Evolutionary conservation across 1,140 invertebrate genomes (phyloP), one percentile per base, ranked within the genome.

Genomic region (Zelostemma sp.): DNA sequence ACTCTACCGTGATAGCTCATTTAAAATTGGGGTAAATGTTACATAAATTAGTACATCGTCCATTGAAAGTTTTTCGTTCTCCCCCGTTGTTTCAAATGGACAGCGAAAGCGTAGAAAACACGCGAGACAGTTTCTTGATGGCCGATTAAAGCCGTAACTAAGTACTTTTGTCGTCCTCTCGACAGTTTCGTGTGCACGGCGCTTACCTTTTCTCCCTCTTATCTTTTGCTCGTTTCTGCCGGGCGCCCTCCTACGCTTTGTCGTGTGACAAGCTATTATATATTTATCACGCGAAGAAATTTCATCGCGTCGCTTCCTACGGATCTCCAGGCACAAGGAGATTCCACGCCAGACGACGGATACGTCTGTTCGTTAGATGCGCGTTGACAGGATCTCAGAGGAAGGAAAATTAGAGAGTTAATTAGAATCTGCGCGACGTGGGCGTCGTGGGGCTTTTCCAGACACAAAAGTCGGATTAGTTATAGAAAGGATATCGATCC

Each of bases 281-380:
- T 79, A 80, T 83, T 82, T 80, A 83, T 80, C 78, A 74, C 77
- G 73, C 70, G 61, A 77, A 80, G 66, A 71, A 72, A 74, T 70
- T 71, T 65, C 64, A 68, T 64, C 56, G 65, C 61, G 56, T 53
- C 56, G 51, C 50, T 55, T 45, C 69, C 64, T 64, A 50, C 45
- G 64, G 60, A 75, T 77, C 80, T 78, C 68, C 69, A 70, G 64
- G 45, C 64, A 41, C 64, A 56, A 69, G 69, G 69, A 64, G 55
- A 72, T 72, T 43, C 41, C 69, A 61, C 57, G 64, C 64, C 69
- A 72, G 69, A 72, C 69, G 69, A 68, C 69, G 69, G 60, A 68
- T 68, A 72, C 51, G 66, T 73, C 62, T 53, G 53, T 21, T 73
- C 43, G 71, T 65, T 64, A 57, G 70, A 69, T 73, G 68, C 63